Evolutionary conservation across 2,888 invertebrate genomes (phyloP), one percentile per base, ranked within the genome.

Genomic region (Lacanobia oleracea): DNA sequence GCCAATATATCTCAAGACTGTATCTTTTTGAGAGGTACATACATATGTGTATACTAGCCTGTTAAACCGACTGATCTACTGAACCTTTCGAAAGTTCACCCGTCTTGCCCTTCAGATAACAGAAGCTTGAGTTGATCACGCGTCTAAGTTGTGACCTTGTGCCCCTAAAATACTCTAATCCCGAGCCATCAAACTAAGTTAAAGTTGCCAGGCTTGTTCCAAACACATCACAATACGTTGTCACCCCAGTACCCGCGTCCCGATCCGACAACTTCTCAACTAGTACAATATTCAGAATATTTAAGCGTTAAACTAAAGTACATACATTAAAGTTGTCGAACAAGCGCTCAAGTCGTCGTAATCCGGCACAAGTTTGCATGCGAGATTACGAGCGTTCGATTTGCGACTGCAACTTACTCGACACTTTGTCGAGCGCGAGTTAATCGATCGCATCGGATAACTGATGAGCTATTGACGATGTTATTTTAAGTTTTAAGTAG

Each of bases 251-350:
- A 72, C 59, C 61, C 56, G 61, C 63, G 63, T 50, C 23, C n/a
- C 51, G 57, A 56, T 56, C 56, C 50, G 14, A 21, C 27, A 76
- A 80, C 43, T 77, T 67, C 37, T 50, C 60, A 80, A 80, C 78
- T 73, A 67, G 68, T 71, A 82, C 80, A 78, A 77, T 80, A 80
- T 80, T 80, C 80, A 64, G 82, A 77, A 82, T 80, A 82, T 82
- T 82, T 82, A 80, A 80, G 68, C 78, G 68, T 72, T 63, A 62
- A 67, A 76, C 72, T 64, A 57, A 81, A 76, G 77, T 64, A 80
- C 70, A 76, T 50, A 79, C 67, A 82, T 82, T 75, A 74, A 81
- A 78, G 75, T 82, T 78, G 72, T 68, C 50, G 78, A 84, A 78
- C 85, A 82, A 76, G 72, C 53, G 56, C 59, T 70, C 57, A 69